Evolutionary conservation across 2,113 vertebrate genomes (phyloP).

Genomic region (Naja naja): DNA sequence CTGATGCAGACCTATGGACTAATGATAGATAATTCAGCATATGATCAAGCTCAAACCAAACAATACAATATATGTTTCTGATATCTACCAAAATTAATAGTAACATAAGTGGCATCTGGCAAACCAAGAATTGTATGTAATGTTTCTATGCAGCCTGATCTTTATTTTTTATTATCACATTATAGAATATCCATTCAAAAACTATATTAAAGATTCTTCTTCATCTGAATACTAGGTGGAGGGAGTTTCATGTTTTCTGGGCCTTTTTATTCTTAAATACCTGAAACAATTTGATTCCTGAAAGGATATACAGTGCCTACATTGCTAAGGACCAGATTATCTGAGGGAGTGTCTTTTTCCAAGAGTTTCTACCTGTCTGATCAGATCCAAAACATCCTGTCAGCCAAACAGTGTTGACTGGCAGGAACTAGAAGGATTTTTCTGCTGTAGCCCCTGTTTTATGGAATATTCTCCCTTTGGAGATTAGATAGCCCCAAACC

Average conservation of each 20-base stretch:
- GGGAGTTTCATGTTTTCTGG: background rate
- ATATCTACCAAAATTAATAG: background rate
- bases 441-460: background rate
- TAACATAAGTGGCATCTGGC: background rate
- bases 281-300: background rate
- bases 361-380: background rate
- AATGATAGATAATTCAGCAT: background rate
- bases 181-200: background rate
- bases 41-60: background rate
- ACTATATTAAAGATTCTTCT: background rate
- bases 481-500: background rate
- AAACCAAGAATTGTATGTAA: background rate
- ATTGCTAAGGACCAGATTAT: background rate
- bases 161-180: background rate
- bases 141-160: background rate
- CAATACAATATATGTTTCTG: background rate
- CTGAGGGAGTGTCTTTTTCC: background rate
- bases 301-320: background rate
- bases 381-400: background rate
- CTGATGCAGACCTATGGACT: background rate
- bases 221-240: background rate
- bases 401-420: background rate
- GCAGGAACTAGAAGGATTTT: background rate
- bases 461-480: background rate
- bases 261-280: background rate